Percentiles rank a stretch among this genome's conserved stretches.
Evolutionary conservation across 2,797 vertebrate species (phyloP).

Genomic region (Chaunax sp.): DNA sequence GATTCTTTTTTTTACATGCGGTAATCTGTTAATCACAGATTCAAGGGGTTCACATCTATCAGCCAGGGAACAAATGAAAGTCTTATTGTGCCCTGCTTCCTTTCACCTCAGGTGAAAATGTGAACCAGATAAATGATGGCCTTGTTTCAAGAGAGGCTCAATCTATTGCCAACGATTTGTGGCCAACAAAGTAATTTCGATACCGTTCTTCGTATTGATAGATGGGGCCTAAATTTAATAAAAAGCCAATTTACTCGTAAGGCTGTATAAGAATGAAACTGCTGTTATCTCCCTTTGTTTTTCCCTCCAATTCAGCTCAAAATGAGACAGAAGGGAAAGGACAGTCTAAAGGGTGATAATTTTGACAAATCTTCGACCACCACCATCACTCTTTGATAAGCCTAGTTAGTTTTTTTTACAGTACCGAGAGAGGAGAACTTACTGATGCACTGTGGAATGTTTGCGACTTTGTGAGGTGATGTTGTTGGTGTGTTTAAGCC

Average conservation of each 20-base stretch:
- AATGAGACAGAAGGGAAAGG: slow-evolving; percentile 56
- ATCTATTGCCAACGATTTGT: slow-evolving; percentile 79
- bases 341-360: slow-evolving; percentile 51
- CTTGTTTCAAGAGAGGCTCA: slow-evolving; percentile 75
- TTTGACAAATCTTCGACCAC: slow-evolving; percentile 45
- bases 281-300: slow-evolving; percentile 64
- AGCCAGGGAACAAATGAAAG: slow-evolving; percentile 78
- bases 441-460: slow-evolving; percentile 3
- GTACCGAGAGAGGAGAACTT: no score
- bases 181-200: slow-evolving; percentile 82
- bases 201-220: slow-evolving; percentile 79
- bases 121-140: slow-evolving; percentile 80
- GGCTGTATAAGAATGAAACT: slow-evolving; percentile 63
- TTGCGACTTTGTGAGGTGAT: slow-evolving; percentile 13
- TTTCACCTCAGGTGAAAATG: slow-evolving; percentile 72
- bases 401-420: background rate
- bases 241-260: slow-evolving; percentile 76
- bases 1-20: slow-evolving; percentile 75
- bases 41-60: slow-evolving; percentile 75
- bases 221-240: slow-evolving; percentile 80
- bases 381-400: slow-evolving; percentile 28
- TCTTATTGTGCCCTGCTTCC: slow-evolving; percentile 69
- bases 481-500: background rate
- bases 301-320: slow-evolving; percentile 43
- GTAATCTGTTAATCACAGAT: slow-evolving; percentile 78